phyloP scores from a whole-genome alignment of 2,888 invertebrate species.

The Macrosoma leucophasiata region DNA sequence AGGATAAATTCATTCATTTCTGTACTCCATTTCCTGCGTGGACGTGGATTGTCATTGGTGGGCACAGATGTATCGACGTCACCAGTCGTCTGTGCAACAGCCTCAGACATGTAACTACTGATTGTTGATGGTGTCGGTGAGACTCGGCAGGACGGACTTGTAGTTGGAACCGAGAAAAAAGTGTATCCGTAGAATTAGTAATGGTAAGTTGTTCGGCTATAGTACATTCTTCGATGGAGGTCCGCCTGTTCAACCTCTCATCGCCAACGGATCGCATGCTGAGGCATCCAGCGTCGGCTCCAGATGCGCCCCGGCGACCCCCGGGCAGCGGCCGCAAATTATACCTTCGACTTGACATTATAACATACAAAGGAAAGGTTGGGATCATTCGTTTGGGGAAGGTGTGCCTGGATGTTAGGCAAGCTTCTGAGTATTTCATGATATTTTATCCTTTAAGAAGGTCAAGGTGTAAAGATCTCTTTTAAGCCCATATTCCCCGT shows the following conservation, averaged over 20 bases:
- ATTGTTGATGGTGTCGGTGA: no score
- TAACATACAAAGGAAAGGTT: not conserved
- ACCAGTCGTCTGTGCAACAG: constrained; percentile 13
- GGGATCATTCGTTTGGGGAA: constrained; percentile 1
- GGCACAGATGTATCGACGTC: constrained; percentile 13
- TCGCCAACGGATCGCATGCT: not conserved
- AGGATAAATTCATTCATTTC: constrained; percentile 19
- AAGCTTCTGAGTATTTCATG: no score
- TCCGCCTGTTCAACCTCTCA: not conserved
- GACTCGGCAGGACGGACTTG: no score
- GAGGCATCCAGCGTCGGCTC: constrained; percentile 11
- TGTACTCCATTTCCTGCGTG: constrained; percentile 16
- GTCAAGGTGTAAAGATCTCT: no score
- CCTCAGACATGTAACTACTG: constrained; percentile 3
- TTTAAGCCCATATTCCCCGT: no score
- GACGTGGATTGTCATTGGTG: constrained; percentile 11
- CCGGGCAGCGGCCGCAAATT: constrained; percentile 16
- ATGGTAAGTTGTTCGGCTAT: no score
- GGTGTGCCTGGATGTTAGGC: constrained; percentile 1
- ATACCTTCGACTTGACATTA: constrained; percentile 15
- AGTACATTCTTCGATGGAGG: not conserved
- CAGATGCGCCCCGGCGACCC: constrained; percentile 20
- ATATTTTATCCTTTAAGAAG: no score
- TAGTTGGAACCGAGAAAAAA: no score
- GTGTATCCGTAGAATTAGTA: no score